These are phyloP conservation scores for Conus ventricosus DNA, from an alignment of 1,140 invertebrate species.

Conservation along the genomic window DNA sequence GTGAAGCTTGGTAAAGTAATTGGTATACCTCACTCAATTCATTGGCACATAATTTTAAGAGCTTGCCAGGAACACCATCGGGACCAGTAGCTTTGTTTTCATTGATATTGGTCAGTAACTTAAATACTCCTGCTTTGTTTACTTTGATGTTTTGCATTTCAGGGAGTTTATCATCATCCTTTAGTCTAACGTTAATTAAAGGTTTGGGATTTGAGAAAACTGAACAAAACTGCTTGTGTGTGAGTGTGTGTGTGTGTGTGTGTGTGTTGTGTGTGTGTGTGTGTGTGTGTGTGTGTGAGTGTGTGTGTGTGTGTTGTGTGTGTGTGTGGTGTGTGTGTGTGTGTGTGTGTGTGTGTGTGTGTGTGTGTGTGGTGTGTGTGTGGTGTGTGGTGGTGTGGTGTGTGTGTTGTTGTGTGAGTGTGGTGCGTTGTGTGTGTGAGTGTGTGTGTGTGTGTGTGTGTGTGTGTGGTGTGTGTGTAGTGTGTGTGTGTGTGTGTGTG, in stretches of 20 bases:
- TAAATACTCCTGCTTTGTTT: no score
- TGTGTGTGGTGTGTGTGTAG: constrained; percentile 9
- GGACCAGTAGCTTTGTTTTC: no score
- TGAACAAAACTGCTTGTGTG: neutral
- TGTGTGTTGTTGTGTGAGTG: constrained; percentile 1
- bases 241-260: neutral
- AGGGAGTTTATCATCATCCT: no score
- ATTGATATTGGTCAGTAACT: no score
- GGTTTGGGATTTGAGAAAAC: no score
- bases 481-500: constrained; percentile 5
- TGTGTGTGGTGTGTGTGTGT: constrained; percentile 5
- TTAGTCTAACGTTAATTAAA: no score
- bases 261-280: neutral
- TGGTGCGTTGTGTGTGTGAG: neutral
- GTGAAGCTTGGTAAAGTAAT: no score
- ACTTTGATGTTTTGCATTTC: no score
- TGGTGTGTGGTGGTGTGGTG: no score
- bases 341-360: neutral
- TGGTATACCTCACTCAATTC: no score
- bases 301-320: constrained; percentile 5
- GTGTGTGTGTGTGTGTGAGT: neutral
- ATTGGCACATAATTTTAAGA: no score
- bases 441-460: neutral
- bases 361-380: constrained; percentile 2
- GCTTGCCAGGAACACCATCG: no score